Base-by-base conservation (phyloP, 2,113 vertebrate genomes). In the Macroglossus sobrinus region DNA sequence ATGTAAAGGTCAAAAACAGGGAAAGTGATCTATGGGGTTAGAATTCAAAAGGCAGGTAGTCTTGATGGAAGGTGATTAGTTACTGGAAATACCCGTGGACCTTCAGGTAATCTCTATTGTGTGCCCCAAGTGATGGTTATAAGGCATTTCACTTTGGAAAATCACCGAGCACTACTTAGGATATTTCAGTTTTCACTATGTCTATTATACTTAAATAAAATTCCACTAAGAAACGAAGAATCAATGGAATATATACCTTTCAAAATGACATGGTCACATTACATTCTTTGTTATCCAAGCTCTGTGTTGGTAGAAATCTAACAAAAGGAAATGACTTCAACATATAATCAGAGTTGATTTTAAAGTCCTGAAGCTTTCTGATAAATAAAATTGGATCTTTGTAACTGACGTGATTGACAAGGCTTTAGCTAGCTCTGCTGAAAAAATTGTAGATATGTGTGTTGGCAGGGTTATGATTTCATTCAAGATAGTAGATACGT, bases 351-450 rank as follows among this genome's bases (percentile, higher is more conserved):
- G 47, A 71, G 64, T 90, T 78, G 30, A 50, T 72, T 90, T 92
- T 19, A 84, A 94, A 89, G 76, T 72, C 61, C 14, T 82, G 43
- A 74, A 63, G 7, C 24, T 71, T 38, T 26, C 8, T 71, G 5
- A 26, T 76, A 84, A 97, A 87, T 85, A 82, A 96, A 93, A 84
- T 64, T 66, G 12, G 12, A 19, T 63, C 18, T 94, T 71, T 90
- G 28, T 13, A 81, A 59, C 18, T 84, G 30, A 63, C 18, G 30
- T 84, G 13, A 59, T 19, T 63, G 66, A 72, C 33, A 61, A 66
- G 63, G 8, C 22, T 38, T 93, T 75, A 63, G 7, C 12, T 82
- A 84, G 68, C 6, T 24, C 33, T 55, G 74, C 53, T 21, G 35
- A 89, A 64, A 91, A 84, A 91, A 53, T 8, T 68, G 2, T 53